Conservation (phyloP, 2,113 vertebrate genomes). For the Ailurus styani region DNA sequence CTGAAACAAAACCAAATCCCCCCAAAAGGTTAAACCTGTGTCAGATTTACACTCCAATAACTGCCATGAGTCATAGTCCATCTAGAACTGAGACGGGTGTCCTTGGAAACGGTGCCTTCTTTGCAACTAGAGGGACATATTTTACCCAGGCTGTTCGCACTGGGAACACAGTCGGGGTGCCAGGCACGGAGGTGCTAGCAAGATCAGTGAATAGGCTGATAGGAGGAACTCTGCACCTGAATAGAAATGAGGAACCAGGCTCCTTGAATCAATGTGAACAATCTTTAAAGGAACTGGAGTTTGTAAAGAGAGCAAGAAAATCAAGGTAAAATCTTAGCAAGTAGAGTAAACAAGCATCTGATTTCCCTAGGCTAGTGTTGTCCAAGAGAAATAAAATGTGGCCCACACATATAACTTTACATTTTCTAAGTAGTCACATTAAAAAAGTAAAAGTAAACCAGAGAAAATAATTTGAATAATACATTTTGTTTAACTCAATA, state of each 20-base stretch:
- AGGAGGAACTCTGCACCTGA: neutral
- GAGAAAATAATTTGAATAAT: slow-evolving; percentile 4
- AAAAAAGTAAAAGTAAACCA: neutral
- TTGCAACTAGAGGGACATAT: neutral
- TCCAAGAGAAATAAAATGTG: neutral
- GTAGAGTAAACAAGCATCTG: neutral
- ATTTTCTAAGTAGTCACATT: slow-evolving; percentile 11
- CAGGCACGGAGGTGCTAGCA: neutral
- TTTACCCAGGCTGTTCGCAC: neutral
- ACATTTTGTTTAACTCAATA: neutral
- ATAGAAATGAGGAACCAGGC: neutral
- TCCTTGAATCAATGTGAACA: neutral
- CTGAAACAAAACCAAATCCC: slow-evolving; percentile 15
- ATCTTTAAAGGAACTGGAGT: neutral
- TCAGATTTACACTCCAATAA: neutral
- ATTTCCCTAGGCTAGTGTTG: neutral
- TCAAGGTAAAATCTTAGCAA: slow-evolving; percentile 41
- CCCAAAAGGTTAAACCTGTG: neutral
- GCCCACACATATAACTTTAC: neutral
- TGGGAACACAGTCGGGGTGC: neutral
- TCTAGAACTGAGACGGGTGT: neutral
- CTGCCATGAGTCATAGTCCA: neutral
- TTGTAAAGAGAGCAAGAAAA: neutral
- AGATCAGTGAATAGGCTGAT: neutral
- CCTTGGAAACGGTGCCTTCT: neutral